Base-by-base conservation (phyloP, 2,888 invertebrate species). In the Pardosa pseudoannulata region DNA sequence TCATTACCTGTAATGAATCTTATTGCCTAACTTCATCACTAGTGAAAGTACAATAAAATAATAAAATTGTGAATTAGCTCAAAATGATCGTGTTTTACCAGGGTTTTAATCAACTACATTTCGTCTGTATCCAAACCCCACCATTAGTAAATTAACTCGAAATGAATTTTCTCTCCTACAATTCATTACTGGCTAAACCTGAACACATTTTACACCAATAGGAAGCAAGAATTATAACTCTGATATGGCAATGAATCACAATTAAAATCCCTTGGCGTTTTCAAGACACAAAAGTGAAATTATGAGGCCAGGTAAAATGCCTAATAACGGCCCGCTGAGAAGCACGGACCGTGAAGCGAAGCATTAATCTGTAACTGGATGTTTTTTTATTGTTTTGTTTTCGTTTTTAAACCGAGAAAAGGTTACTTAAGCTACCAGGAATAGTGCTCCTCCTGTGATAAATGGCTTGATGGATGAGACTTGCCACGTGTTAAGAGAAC, bases 211-310 rank as follows among this genome's bases (percentile, higher is more conserved):
- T 9, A n/a, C n/a, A n/a, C n/a, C 46, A 2, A 46, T 46, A 16
- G 23, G 23, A 5, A 16, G 16, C 46, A 46, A 56, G 56, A 5
- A 56, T 56, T 56, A 56, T 23, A 56, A 3, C 41, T 46, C n/a
- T 23, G 23, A 19, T 23, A 5, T 11, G 5, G 56, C 23, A 23
- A 68, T 81, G 74, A 81, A 36, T 81, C 81, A 81, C 74, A 81
- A 81, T 81, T 81, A 81, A 74, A 36, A 39, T 56, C 74, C 74
- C 68, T 81, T 68, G 68, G 73, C 73, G 68, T 74, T 39, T 74
- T 74, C n/a, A 39, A 39, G 50, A 81, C 62, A 74, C 74, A 68
- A 74, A 62, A 74, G 72, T n/a, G n/a, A n/a, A n/a, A n/a, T n/a
- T n/a, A n/a, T n/a, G n/a, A 46, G 5, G 19, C 23, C 39, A 6